Base-by-base conservation (phyloP, 2,888 invertebrate genomes). In the Drosophila diplacantha region DNA sequence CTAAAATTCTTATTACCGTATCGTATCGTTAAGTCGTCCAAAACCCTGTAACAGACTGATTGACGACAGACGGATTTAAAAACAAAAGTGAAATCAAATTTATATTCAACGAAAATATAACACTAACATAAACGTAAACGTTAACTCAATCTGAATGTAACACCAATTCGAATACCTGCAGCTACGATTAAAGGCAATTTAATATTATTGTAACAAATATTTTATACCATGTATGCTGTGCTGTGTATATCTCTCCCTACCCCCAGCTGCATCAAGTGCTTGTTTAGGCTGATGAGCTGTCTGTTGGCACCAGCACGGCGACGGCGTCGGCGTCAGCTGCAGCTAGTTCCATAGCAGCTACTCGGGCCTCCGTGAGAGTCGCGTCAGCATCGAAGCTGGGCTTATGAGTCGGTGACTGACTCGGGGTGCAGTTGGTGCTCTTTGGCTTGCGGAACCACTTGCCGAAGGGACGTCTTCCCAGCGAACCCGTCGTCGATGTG, bases 401-500 rank as follows among this genome's bases (percentile, higher is more conserved):
- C 68, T 88, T 87, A 67, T 88, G 88, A 32, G 88, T 88, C 20
- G 88, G 88, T 41, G 88, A 88, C 59, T 88, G 88, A 70, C 87
- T 88, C 8, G 88, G 88, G 26, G 88, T 88, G 51, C 87, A 87
- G 62, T 87, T 87, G 22, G 85, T 86, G 66, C 88, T 88, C 72
- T 88, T 88, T 34, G 88, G 86, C 54, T 88, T 88, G 24, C 88
- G 85, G 63, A 88, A 88, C 88, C 88, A 88, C 73, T 87, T 88
- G 34, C 88, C 88, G 39, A 88, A 81, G 37, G 87, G 85, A 9
- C 87, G 85, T n/a, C 88, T 85, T 3, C 88, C 88, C 60, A 88
- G 71, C 16, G 88, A 88, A 3, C 87, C 86, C 5, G 88, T 87
- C 43, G 78, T 87, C 39, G 78, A 73, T 12, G 63, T 59, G n/a